Base-by-base conservation (phyloP, 2,113 vertebrate genomes). In the Amblyornis subalaris region DNA sequence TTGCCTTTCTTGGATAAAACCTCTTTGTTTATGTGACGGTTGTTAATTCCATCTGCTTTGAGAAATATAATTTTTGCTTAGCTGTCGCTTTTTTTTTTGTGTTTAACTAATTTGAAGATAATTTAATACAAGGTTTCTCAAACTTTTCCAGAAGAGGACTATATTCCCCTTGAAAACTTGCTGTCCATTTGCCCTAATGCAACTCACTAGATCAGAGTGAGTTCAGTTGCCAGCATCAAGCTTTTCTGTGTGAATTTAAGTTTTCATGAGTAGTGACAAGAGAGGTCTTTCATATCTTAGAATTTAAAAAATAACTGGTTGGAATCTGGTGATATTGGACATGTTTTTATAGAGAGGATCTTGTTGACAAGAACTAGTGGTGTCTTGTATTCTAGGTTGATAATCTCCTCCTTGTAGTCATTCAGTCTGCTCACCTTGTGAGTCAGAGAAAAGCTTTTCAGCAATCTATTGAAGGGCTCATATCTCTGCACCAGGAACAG, bases 371-470 rank as follows among this genome's bases (percentile, higher is more conserved):
- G n/a, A 92, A 51, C 6, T 60, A 69, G 23, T 55, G 53, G 18
- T 38, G 25, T 42, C 65, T 95, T 91, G 11, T 90, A n/a, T 95
- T 96, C 44, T 94, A 99, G 99, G 98, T 99, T 96, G 98, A 99
- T 69, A 98, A 99, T 89, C 96, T 99, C 71, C 97, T 99, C 20
- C 96, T 99, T 50, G 99, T 99, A 26, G 99, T 99, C 92, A 98
- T 99, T 98, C 98, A 99, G 50, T 99, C 99, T 6, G 98, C 98
- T 71, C 98, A 99, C 71, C 98, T 99, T 80, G 97, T 98, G 51
- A 96, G 97, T 66, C 99, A 99, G 94, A 98, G 99, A 35, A 99
- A 99, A 95, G 96, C 98, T 88, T 99, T 99, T 96, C 99, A 99
- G 93, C 98, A 99, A 90, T 98, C 98, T 85, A 98, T 99, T 85